Evolutionary conservation across 2,797 vertebrate species (phyloP).

Genomic region (Setipinna tenuifilis): DNA sequence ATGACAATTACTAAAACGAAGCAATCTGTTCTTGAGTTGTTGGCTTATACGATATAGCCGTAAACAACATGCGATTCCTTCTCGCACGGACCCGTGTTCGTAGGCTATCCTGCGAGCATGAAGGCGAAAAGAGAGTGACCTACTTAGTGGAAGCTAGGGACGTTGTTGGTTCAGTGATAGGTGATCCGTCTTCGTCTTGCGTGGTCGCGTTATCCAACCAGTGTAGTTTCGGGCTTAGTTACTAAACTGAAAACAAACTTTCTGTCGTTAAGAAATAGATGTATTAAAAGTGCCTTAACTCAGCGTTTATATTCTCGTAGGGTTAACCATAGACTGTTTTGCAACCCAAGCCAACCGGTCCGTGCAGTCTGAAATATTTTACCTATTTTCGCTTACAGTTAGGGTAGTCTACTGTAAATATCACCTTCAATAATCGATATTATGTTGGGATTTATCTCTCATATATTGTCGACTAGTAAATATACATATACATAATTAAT

Average conservation of each 20-base stretch:
- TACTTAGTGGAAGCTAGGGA: slow-evolving; percentile 29
- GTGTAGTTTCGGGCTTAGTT: slow-evolving; percentile 1
- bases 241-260: background rate
- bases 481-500: background rate
- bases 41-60: background rate
- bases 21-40: background rate
- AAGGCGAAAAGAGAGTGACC: slow-evolving; percentile 29
- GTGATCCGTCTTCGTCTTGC: slow-evolving; percentile 21
- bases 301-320: background rate
- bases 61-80: background rate
- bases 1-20: slow-evolving; percentile 8
- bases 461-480: background rate
- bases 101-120: background rate
- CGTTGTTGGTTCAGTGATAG: slow-evolving; percentile 33
- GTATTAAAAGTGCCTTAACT: background rate
- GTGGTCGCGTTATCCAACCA: background rate
- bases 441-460: background rate
- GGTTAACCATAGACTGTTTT: background rate
- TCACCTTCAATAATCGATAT: background rate
- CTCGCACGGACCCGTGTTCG: background rate
- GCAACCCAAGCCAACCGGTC: background rate
- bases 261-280: background rate
- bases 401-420: background rate
- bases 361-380: background rate
- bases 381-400: background rate